phyloP scores from a whole-genome alignment of 1,140 invertebrate genomes.

The Amyelois transitella region DNA sequence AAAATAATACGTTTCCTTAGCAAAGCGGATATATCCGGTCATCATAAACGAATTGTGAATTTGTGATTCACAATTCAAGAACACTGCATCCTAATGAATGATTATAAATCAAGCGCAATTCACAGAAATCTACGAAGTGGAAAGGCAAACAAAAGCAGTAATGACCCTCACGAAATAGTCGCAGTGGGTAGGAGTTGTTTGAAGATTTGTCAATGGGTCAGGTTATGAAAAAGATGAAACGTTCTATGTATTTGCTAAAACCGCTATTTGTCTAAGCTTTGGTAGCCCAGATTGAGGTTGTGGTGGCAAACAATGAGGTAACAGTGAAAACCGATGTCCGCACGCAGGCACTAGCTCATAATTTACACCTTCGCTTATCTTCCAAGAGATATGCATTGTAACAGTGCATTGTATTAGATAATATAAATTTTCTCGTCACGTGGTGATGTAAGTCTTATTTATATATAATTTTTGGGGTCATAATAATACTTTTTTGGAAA shows the following conservation, averaged over 20 bases:
- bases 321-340: slow-evolving; percentile 44
- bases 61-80: background rate
- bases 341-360: slow-evolving; percentile 22
- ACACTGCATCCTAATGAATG: background rate
- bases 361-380: slow-evolving; percentile 47
- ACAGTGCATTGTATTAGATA: slow-evolving; percentile 35
- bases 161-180: slow-evolving; percentile 7
- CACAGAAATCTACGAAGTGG: background rate
- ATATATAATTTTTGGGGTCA: too few relatives aligned
- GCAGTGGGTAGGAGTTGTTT: slow-evolving; percentile 3
- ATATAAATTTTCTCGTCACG: slow-evolving; percentile 14
- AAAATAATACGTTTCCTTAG: too few relatives aligned
- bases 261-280: slow-evolving; percentile 14
- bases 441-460: too few relatives aligned
- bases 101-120: background rate
- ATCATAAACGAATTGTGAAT: too few relatives aligned
- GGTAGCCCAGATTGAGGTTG: slow-evolving; percentile 31
- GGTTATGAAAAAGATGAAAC: background rate
- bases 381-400: slow-evolving; percentile 5
- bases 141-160: background rate
- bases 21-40: too few relatives aligned
- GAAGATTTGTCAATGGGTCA: slow-evolving; percentile 11
- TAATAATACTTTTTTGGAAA: too few relatives aligned
- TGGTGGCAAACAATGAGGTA: slow-evolving; percentile 53
- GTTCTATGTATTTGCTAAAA: background rate